These are phyloP conservation scores for Octonoba sinensis DNA, from an alignment of 2,888 invertebrate genomes.

Conservation along the genomic window DNA sequence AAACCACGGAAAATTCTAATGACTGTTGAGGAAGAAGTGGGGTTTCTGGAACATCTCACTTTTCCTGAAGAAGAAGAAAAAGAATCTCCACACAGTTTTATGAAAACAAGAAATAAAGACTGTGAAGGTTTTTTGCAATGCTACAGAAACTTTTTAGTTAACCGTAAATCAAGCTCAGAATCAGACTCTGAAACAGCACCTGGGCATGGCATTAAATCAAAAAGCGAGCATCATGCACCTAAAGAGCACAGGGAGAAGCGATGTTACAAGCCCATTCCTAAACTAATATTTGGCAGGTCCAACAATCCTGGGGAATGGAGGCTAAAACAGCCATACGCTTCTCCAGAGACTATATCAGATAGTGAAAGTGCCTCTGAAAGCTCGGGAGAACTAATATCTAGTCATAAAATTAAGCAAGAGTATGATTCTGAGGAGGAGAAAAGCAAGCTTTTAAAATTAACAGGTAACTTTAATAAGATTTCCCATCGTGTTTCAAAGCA, in stretches of 20 bases:
- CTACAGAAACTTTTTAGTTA: slow-evolving; percentile 29
- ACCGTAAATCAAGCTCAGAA: not conserved
- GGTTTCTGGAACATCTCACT: slow-evolving; percentile 15
- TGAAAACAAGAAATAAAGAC: slow-evolving; percentile 37
- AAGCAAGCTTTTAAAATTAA: slow-evolving; percentile 17
- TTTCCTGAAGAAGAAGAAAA: slow-evolving; percentile 23
- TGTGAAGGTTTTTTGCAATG: slow-evolving; percentile 33
- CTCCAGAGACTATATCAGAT: slow-evolving; percentile 8
- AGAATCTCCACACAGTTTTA: slow-evolving; percentile 16
- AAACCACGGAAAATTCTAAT: not conserved
- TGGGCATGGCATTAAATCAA: slow-evolving; percentile 1
- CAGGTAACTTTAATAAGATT: slow-evolving; percentile 20
- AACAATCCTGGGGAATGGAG: slow-evolving; percentile 12
- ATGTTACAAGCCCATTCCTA: not conserved
- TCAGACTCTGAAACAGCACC: not conserved
- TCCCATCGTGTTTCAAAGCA: slow-evolving; percentile 28
- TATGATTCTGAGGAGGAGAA: slow-evolving; percentile 26
- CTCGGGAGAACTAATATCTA: slow-evolving; percentile 28
- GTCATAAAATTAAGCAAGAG: slow-evolving; percentile 31
- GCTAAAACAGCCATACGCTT: not conserved
- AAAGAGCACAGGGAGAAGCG: slow-evolving; percentile 7
- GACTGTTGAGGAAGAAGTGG: slow-evolving; percentile 32
- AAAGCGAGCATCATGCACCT: not conserved
- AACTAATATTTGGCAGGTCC: not conserved
- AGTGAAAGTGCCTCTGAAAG: slow-evolving; percentile 18